A percentile compares a stretch with the other conserved stretches of the same genome.
phyloP scores from a whole-genome alignment of 1,140 invertebrate genomes.

The Bombyx mori region DNA sequence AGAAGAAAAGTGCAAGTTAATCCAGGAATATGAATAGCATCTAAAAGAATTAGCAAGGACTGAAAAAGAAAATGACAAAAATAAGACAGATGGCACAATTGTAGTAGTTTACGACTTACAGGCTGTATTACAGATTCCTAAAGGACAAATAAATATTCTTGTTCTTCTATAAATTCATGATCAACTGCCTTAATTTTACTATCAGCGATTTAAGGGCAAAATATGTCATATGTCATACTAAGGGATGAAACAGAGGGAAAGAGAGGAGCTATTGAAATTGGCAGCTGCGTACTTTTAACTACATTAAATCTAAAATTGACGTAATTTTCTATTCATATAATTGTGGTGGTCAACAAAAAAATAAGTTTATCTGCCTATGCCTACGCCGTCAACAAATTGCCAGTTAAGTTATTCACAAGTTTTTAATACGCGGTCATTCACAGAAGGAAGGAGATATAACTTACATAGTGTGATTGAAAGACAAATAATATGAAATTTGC shows the following conservation, averaged over 20 bases:
- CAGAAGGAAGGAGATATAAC: background rate
- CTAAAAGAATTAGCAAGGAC: constrained; percentile 21
- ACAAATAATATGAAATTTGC: background rate
- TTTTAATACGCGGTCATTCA: background rate
- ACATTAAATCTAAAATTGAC: background rate
- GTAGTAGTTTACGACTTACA: constrained; percentile 15
- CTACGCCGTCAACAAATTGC: constrained; percentile 1
- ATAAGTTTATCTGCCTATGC: constrained; percentile 9
- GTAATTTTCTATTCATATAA: constrained; percentile 6
- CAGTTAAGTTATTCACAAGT: constrained; percentile 6
- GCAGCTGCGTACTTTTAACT: constrained; percentile 3
- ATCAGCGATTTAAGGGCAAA: constrained; percentile 7
- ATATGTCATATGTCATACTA: constrained; percentile 3
- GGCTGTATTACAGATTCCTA: constrained; percentile 15
- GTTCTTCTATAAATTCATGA: constrained; percentile 16
- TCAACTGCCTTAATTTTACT: constrained; percentile 16
- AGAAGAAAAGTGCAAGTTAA: constrained; percentile 21
- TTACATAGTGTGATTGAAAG: background rate
- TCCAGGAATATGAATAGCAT: constrained; percentile 30
- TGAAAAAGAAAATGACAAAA: constrained; percentile 41
- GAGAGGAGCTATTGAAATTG: constrained; percentile 5
- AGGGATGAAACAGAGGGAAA: constrained; percentile 8
- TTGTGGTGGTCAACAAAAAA: constrained; percentile 10
- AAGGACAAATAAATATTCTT: constrained; percentile 12
- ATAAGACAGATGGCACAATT: constrained; percentile 9